These are phyloP conservation scores for Podocnemis expansa DNA, from an alignment of 2,113 vertebrate species.

Conservation along the genomic window DNA sequence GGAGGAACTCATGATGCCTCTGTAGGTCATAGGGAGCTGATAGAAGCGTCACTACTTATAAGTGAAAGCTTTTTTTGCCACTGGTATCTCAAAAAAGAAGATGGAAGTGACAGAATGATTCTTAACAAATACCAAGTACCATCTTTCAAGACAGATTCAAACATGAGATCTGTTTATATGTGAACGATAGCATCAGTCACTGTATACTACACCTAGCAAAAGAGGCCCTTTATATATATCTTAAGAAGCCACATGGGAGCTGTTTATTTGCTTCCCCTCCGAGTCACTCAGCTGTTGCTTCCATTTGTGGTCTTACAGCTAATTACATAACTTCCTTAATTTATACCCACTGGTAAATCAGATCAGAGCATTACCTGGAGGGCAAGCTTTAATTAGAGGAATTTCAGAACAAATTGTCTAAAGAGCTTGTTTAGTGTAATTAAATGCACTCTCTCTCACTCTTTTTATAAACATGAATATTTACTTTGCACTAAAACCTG, in stretches of 20 bases:
- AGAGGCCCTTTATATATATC: constrained; percentile 36
- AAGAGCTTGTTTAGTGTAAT: constrained; percentile 81
- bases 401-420: constrained; percentile 83
- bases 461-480: constrained; percentile 62
- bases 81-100: not conserved
- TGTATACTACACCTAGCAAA: not conserved
- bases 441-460: constrained; percentile 59
- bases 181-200: not conserved
- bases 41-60: not conserved
- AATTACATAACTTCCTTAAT: constrained; percentile 86
- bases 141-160: not conserved
- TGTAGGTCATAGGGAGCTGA: not conserved
- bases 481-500: constrained; percentile 59
- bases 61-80: constrained; percentile 1
- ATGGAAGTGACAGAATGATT: not conserved
- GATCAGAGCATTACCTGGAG: constrained; percentile 83
- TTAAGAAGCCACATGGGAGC: constrained; percentile 66
- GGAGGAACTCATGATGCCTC: not conserved
- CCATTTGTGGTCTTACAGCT: constrained; percentile 80
- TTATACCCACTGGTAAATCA: constrained; percentile 83
- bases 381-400: constrained; percentile 82
- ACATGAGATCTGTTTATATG: not conserved
- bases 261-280: constrained; percentile 72
- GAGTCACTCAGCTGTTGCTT: constrained; percentile 79
- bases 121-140: not conserved